Conservation (phyloP, 2,888 invertebrate species). For the Drosophila parthenogenetica region DNA sequence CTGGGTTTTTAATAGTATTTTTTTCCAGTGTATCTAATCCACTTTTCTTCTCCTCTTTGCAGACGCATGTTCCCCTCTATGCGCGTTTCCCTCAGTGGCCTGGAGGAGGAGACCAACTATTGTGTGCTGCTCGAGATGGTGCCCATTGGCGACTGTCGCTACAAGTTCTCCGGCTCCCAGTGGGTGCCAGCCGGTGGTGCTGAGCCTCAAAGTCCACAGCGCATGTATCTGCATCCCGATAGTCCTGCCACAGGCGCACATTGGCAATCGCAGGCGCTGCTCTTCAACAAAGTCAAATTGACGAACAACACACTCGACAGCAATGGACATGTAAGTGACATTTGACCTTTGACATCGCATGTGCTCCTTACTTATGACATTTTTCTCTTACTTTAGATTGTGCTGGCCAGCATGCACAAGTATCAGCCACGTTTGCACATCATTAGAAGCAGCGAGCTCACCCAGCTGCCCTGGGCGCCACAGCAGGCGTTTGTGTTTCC, state of each 20-base stretch:
- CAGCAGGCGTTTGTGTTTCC: slow-evolving; percentile 89
- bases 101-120: slow-evolving; percentile 93
- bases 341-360: neutral
- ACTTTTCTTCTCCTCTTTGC: slow-evolving; percentile 43
- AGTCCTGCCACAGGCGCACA: slow-evolving; percentile 94
- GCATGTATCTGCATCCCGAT: slow-evolving; percentile 94
- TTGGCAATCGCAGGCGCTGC: slow-evolving; percentile 93
- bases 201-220: slow-evolving; percentile 91
- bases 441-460: slow-evolving; percentile 90
- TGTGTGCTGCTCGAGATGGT: slow-evolving; percentile 92
- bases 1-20: neutral
- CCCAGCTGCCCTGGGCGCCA: slow-evolving; percentile 90
- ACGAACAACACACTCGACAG: slow-evolving; percentile 94
- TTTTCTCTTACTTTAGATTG: slow-evolving; percentile 87
- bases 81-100: slow-evolving; percentile 90
- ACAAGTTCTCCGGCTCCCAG: slow-evolving; percentile 92
- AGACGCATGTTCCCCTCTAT: slow-evolving; percentile 98
- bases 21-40: slow-evolving; percentile 57
- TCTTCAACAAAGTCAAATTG: slow-evolving; percentile 93
- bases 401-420: slow-evolving; percentile 98
- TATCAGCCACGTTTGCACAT: slow-evolving; percentile 96
- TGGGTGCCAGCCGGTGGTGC: slow-evolving; percentile 96
- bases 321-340: slow-evolving; percentile 90
- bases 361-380: slow-evolving; percentile 1
- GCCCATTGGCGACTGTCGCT: slow-evolving; percentile 91